phyloP scores from a whole-genome alignment of 2,797 vertebrate genomes.

The Syngnathus rostellatus region DNA sequence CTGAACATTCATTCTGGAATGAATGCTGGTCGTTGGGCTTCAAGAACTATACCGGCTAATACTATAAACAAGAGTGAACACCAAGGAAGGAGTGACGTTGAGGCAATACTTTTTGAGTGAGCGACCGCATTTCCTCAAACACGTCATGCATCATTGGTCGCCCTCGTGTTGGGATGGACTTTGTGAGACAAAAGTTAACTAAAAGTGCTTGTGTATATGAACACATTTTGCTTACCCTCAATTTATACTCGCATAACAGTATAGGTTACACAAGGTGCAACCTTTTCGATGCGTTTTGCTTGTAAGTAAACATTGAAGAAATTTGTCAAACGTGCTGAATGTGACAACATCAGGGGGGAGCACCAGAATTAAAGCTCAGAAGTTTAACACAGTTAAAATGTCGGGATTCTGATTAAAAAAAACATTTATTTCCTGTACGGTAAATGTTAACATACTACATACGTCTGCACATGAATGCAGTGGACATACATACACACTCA shows the following conservation, averaged over 20 bases:
- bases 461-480: slow-evolving; percentile 67
- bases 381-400: slow-evolving; percentile 63
- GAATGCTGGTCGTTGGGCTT: slow-evolving; percentile 9
- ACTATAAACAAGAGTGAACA: slow-evolving; percentile 11
- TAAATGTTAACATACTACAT: slow-evolving; percentile 76
- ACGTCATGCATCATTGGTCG: slow-evolving; percentile 21
- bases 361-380: slow-evolving; percentile 56
- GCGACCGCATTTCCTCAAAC: slow-evolving; percentile 1
- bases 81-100: slow-evolving; percentile 13
- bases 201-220: not conserved
- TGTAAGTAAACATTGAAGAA: slow-evolving; percentile 11
- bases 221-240: not conserved
- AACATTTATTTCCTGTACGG: slow-evolving; percentile 76
- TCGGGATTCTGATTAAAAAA: slow-evolving; percentile 67
- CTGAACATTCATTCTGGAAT: slow-evolving; percentile 17
- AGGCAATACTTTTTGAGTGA: not conserved
- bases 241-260: not conserved
- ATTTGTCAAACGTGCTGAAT: slow-evolving; percentile 16
- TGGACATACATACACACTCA: slow-evolving; percentile 58
- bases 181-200: slow-evolving; percentile 18
- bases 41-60: slow-evolving; percentile 19
- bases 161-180: slow-evolving; percentile 14
- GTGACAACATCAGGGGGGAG: slow-evolving; percentile 16
- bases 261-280: not conserved
- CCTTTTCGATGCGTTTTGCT: slow-evolving; percentile 13